Base-by-base conservation (phyloP, 2,888 invertebrate species). In the Congeria kusceri region DNA sequence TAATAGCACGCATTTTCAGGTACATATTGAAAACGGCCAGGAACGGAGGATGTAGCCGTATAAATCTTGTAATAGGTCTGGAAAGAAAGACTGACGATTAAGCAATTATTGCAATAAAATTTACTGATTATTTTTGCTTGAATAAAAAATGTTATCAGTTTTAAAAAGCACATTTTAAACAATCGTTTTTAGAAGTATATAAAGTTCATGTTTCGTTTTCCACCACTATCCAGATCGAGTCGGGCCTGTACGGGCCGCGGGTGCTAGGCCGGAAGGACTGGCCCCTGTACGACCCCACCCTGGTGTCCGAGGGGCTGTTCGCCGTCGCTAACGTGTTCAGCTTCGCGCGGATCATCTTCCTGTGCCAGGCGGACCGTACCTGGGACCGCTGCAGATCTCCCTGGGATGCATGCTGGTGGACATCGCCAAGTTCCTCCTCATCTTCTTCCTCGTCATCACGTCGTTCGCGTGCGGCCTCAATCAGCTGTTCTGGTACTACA, bases 381-480 rank as follows among this genome's bases (percentile, higher is more conserved):
- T 95, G 18, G 95, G 95, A 56, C 95, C 95, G 2, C 90, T 95
- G 29, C 95, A 95, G 90, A 95, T 95, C 62, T 94, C 94, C 0
- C 90, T 93, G 0, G 95, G 95, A 11, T 95, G 95, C 83, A 95
- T 95, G 95, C 92, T 95, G 39, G 94, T 95, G 39, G 95, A 95
- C 86, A 95, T 95, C 71, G 94, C 94, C 76, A 95, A 95, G 88
- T 94, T 94, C 86, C 91, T 94, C 83, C 94, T 94, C 88, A 94
- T 94, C 68, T 94, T 94, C 84, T 93, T 94, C 82, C 91, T 94
- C 27, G 94, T 94, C 65, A 90, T 94, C 71, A 93, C 93, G n/a
- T 94, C 94, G 4, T 94, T 94, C 86, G 94, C 94, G 5, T 94
- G 94, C 81, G 94, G 94, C 13, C 95, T 98, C 87, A 98, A 98